Evolutionary conservation across 2,797 vertebrate genomes (phyloP), one percentile per base, ranked within the genome.

Genomic region (Acomys russatus): DNA sequence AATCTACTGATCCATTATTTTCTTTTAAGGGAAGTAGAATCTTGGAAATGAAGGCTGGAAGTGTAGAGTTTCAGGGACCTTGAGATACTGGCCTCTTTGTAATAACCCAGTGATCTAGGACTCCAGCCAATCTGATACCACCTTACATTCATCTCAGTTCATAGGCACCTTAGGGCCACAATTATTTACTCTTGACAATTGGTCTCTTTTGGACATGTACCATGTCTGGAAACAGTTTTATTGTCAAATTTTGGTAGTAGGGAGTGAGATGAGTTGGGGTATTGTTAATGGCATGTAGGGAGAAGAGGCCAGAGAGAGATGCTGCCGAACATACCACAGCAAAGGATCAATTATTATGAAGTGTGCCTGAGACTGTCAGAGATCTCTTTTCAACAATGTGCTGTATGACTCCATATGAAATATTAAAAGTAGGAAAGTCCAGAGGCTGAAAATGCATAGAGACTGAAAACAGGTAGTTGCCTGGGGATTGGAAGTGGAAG

Each of bases 1-100:
- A 51, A 15, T n/a, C 44, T 33, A 68, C 70, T 88, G 51, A 25
- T 59, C 15, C 7, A 80, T 25, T 92, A 18, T 64, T 90, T 86
- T 86, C 63, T 85, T 63, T 71, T 56, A 82, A 95, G 77, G 1
- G 18, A 61, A 78, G 90, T 25, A 94, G 73, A 93, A 64, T 76
- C 85, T 77, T 20, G 61, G 51, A 90, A 80, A 49, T 63, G 0
- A 14, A 85, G 35, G 6, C 56, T 22, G 63, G 71, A 51, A 91
- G 8, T 18, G 7, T 89, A 30, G 25, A 35, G 25, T 22, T 66
- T 73, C n/a, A 44, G 44, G 4, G 63, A 71, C 22, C 84, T 56
- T 68, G 9, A 86, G 90, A 93, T 23, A 80, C 23, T 91, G 51
- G 35, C 54, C 10, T 94, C 49, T 87, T n/a, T 61, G 83, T 20